These are phyloP conservation scores for Prionace glauca DNA, from an alignment of 2,797 vertebrate genomes.

Conservation along the genomic window DNA sequence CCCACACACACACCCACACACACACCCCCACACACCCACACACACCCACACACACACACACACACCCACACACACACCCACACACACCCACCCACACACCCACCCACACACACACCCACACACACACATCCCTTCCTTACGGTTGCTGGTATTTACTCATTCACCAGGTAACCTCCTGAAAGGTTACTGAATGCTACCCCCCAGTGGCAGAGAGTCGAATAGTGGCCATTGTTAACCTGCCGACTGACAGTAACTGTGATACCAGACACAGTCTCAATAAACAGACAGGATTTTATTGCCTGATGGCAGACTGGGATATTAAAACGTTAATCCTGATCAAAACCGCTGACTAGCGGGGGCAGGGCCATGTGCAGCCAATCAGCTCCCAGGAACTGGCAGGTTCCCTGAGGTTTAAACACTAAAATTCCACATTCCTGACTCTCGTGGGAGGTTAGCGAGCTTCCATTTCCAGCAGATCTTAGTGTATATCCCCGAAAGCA, in stretches of 20 bases:
- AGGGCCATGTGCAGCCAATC: not conserved
- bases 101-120: no score
- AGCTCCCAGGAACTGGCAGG: not conserved
- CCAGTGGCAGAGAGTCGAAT: not conserved
- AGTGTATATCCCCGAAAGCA: not conserved
- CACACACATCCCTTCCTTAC: not conserved
- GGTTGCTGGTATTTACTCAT: not conserved
- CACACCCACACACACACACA: no score
- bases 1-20: no score
- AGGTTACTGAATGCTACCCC: not conserved
- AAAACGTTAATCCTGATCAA: not conserved
- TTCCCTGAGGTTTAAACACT: not conserved
- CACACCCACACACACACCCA: no score
- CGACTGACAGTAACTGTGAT: not conserved
- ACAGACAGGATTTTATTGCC: not conserved
- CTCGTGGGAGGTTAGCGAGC: not conserved
- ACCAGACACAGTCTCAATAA: not conserved
- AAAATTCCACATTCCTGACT: not conserved
- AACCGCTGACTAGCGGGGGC: not conserved
- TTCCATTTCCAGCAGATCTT: not conserved
- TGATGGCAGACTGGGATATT: not conserved
- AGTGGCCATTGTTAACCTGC: not conserved
- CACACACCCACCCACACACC: no score
- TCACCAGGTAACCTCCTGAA: not conserved
- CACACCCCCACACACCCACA: no score